Evolutionary conservation across 2,113 vertebrate species (phyloP).

Genomic region (Tonatia bakeri): DNA sequence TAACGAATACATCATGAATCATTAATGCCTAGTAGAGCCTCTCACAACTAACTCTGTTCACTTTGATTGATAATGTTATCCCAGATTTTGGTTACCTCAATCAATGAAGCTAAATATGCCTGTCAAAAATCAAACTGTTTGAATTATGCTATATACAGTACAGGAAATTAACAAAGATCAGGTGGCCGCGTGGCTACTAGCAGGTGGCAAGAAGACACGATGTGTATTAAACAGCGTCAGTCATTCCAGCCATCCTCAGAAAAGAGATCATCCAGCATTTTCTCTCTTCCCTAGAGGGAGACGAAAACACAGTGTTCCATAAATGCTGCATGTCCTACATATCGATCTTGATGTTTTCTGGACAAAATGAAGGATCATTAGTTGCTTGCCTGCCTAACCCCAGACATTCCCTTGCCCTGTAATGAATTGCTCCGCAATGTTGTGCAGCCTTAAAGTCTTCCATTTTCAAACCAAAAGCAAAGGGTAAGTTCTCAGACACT

Average conservation of each 20-base stretch:
- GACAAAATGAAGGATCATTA: constrained; percentile 56
- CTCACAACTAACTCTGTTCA: not conserved
- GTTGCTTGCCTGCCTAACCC: constrained; percentile 50
- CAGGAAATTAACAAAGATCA: not conserved
- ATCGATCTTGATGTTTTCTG: constrained; percentile 54
- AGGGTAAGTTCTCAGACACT: constrained; percentile 51
- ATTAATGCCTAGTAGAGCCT: not conserved
- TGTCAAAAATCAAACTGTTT: not conserved
- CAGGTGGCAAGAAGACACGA: not conserved
- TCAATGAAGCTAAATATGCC: constrained; percentile 4
- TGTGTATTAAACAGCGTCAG: not conserved
- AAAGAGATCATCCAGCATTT: constrained; percentile 8
- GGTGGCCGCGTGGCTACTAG: not conserved
- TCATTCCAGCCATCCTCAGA: not conserved
- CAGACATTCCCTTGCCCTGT: constrained; percentile 35
- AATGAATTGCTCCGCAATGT: constrained; percentile 40
- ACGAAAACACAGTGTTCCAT: not conserved
- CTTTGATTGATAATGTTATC: constrained; percentile 6
- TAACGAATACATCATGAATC: not conserved
- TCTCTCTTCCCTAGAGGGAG: not conserved
- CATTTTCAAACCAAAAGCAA: constrained; percentile 57
- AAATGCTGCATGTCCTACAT: constrained; percentile 44
- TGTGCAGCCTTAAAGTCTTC: constrained; percentile 19
- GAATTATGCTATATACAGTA: not conserved
- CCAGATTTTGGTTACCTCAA: not conserved